Evolutionary conservation across 1,140 invertebrate genomes (phyloP), one percentile per base, ranked within the genome.

Genomic region (Orussus abietinus): DNA sequence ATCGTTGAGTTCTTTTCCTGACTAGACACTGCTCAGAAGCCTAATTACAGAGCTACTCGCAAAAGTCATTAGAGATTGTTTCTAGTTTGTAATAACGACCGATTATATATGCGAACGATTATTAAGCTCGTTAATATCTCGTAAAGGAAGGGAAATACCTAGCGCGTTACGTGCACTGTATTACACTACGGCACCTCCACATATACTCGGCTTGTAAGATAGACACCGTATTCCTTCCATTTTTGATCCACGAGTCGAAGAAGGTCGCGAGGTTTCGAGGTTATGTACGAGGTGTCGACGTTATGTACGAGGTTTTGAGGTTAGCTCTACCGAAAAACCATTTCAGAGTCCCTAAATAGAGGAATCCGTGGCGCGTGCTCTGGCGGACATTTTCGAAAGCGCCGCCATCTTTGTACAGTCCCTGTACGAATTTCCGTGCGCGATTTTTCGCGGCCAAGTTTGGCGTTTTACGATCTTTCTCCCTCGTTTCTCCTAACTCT

Each of bases 21-120:
- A 53, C 43, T 57, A 57, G 54, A 59, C 49, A 61, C 62, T 66
- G 65, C 64, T 69, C 64, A 69, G 66, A 62, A 59, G 62, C 59
- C 57, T 67, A 65, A 63, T 65, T 56, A 48, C 56, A 61, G 65
- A 64, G 47, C 63, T 65, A 64, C 51, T 66, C 64, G 60, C 62
- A 64, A 70, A n/a, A 70, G 67, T 72, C 67, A 69, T 69, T 69
- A 62, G 59, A 69, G 59, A 66, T 69, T 65, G 55, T 66, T 68
- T 57, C 54, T 69, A 69, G 61, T 66, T 69, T 53, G 49, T 69
- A 69, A 68, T 59, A 59, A 65, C 55, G 56, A 59, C 54, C 59
- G 52, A 61, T 51, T n/a, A n/a, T n/a, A n/a, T n/a, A n/a, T n/a
- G n/a, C n/a, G n/a, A n/a, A n/a, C n/a, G n/a, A n/a, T n/a, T n/a